These are phyloP conservation scores for Ploceus nigricollis DNA, from an alignment of 2,113 vertebrate species.

Conservation along the genomic window DNA sequence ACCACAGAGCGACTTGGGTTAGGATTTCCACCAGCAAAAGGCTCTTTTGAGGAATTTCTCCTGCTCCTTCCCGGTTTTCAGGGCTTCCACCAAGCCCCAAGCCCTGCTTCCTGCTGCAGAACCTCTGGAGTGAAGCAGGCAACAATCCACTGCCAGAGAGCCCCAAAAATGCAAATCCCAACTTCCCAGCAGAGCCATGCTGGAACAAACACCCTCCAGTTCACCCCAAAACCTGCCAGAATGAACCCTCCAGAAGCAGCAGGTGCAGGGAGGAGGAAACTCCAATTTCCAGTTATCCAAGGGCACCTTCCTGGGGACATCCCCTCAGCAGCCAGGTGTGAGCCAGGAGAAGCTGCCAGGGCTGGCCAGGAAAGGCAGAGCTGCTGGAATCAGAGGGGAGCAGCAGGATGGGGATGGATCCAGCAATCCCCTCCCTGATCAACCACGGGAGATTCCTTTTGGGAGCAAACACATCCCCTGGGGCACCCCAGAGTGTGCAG, in stretches of 20 bases:
- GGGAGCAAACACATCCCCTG: background rate
- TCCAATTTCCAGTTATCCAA: background rate
- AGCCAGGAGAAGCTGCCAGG: background rate
- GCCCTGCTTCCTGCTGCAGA: background rate
- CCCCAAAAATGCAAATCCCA: background rate
- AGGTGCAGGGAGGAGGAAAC: background rate
- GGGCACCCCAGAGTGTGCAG: rapidly evolving
- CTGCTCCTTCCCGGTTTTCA: background rate
- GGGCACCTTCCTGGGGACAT: background rate
- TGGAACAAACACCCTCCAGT: background rate
- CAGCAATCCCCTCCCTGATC: background rate
- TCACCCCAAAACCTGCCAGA: background rate
- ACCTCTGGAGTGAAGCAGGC: too few relatives aligned
- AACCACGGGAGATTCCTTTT: background rate
- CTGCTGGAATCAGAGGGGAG: background rate
- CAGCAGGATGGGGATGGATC: background rate
- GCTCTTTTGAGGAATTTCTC: background rate
- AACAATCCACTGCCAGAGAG: background rate
- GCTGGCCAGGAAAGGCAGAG: background rate
- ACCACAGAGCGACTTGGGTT: background rate
- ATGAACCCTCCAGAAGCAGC: background rate
- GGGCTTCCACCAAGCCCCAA: background rate
- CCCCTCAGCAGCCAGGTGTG: background rate
- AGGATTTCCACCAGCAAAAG: background rate
- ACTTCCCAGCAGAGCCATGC: background rate